Conservation (phyloP, 2,113 vertebrate species). For the Mesoclemmys tuberculata region DNA sequence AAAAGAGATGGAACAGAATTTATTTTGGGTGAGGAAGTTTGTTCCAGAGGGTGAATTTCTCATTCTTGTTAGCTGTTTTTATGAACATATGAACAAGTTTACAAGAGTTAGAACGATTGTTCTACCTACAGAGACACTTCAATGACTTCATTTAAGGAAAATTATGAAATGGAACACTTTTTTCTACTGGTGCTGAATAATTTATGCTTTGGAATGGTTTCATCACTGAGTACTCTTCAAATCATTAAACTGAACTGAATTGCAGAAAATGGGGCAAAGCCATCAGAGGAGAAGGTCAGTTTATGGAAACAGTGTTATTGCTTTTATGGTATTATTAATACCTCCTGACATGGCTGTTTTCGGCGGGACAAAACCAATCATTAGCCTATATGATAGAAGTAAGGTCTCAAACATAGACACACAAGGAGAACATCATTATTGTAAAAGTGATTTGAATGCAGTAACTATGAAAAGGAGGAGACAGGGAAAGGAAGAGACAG, state of each 20-base stretch:
- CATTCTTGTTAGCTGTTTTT: background rate
- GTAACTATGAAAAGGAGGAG: constrained; percentile 51
- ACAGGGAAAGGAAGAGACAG: constrained; percentile 22
- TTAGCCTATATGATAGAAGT: constrained; percentile 52
- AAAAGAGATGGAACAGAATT: background rate
- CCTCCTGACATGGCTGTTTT: constrained; percentile 62
- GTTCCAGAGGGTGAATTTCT: background rate
- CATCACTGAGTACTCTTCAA: constrained; percentile 58
- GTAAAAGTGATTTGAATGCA: constrained; percentile 21
- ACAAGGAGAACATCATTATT: constrained; percentile 16
- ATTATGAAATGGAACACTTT: constrained; percentile 54
- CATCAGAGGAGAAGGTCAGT: constrained; percentile 75
- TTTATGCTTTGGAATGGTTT: constrained; percentile 76
- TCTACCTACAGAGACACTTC: constrained; percentile 48
- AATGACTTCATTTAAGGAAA: constrained; percentile 55
- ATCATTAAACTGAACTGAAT: constrained; percentile 76
- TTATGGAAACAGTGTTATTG: constrained; percentile 77
- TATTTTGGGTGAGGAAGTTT: background rate
- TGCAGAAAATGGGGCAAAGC: constrained; percentile 76
- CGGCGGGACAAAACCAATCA: constrained; percentile 21
- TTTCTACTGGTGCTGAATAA: constrained; percentile 69
- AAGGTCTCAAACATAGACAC: constrained; percentile 38
- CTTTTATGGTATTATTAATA: constrained; percentile 74
- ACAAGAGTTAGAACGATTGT: background rate
- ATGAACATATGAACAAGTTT: background rate